Evolutionary conservation across 2,888 invertebrate species (phyloP), one percentile per base, ranked within the genome.

Genomic region (Lordiphosa fenestrarum): DNA sequence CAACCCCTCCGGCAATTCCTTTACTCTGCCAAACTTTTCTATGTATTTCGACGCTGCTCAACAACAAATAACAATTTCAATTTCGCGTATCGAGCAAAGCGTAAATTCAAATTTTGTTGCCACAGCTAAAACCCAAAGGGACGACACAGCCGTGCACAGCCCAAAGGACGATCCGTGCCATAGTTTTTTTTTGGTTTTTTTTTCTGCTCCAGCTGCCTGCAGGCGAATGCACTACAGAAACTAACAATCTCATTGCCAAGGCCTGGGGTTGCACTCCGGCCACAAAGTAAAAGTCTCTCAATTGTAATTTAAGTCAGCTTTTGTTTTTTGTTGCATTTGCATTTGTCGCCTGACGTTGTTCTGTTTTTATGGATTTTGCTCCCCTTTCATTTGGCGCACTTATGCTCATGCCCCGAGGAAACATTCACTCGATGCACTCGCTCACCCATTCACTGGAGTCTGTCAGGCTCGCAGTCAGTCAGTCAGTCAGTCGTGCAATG

Each of bases 31-130:
- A 48, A 30, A 60, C 55, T 41, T 61, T 69, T 69, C 64, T 41
- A 44, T 44, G 47, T 48, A 52, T 40, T 13, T 36, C 39, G 37
- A 40, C 35, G 13, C 25, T 46, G 53, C 49, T 59, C 51, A 54
- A 66, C 60, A 62, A 65, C 83, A 81, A 81, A 80, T 78, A 82
- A 73, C 82, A 73, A 78, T 80, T 80, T 82, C 83, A 82, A 80
- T 80, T 80, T 80, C 68, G 78, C 66, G 76, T 66, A 67, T 66
- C 68, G 69, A 57, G 71, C 66, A 58, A 57, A 71, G 78, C 73
- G 67, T 75, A 76, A 73, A 82, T 80, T 78, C 72, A 82, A 80
- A 78, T 80, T 77, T 82, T 70, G 53, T 4, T 13, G 47, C 56
- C 56, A 46, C 33, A 67, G 47, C 30, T 30, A 30, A 30, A 30